Percentiles rank a stretch among this genome's conserved stretches.
Evolutionary conservation across 2,113 vertebrate genomes (phyloP).

Genomic region (Centropus unirufus): DNA sequence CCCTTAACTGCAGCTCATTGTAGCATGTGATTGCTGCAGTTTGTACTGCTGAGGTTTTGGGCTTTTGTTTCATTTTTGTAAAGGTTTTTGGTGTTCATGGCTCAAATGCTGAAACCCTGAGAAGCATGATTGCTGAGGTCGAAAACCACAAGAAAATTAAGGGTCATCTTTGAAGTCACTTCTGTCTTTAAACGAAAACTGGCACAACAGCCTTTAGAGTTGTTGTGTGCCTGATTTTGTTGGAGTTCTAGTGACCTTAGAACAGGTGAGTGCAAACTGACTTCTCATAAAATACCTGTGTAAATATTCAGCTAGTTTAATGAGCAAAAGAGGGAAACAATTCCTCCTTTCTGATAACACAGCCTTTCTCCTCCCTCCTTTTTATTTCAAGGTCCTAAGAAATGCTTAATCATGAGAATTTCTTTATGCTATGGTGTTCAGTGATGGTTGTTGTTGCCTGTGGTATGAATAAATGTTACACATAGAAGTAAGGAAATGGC

Average conservation of each 20-base stretch:
- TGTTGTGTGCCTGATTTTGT: background rate
- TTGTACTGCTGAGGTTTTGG: background rate
- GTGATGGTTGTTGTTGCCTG: background rate
- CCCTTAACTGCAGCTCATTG: background rate
- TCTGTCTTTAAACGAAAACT: background rate
- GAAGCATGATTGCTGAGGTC: background rate
- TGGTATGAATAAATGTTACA: background rate
- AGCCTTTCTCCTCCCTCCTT: background rate
- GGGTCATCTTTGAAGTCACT: background rate
- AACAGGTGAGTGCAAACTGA: background rate
- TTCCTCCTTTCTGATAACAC: background rate
- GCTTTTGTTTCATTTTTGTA: background rate
- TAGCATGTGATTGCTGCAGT: background rate
- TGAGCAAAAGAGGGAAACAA: background rate
- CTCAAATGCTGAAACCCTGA: background rate
- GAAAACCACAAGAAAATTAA: background rate
- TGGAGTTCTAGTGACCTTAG: background rate
- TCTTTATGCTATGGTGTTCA: background rate
- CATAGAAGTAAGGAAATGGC: fast-evolving
- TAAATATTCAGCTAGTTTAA: background rate
- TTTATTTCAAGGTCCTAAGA: background rate
- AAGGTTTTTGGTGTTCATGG: background rate
- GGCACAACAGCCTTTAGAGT: background rate
- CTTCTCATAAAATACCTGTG: background rate
- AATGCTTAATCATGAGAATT: background rate